Evolutionary conservation across 2,888 invertebrate species (phyloP).

Genomic region (Euspilapteryx auroguttella): DNA sequence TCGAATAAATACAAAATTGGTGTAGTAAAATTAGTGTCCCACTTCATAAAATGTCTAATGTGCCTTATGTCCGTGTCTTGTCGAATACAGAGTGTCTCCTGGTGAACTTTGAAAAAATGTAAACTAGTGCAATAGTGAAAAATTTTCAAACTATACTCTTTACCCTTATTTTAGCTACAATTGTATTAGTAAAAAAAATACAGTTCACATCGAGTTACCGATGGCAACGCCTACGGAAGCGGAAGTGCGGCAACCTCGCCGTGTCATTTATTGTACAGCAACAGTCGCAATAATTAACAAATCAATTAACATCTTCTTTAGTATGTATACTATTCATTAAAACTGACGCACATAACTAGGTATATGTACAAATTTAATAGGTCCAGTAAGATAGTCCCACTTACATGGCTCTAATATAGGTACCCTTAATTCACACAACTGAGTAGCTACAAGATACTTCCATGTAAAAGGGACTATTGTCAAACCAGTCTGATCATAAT

Average conservation of each 20-base stretch:
- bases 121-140: conserved; percentile 48
- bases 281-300: too few species aligned
- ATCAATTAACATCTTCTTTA: too few species aligned
- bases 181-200: conserved; percentile 22
- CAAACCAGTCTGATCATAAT: conserved; percentile 28
- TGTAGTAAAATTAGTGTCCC: conserved; percentile 46
- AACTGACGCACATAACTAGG: conserved; percentile 32
- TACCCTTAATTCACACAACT: too few species aligned
- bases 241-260: conserved; percentile 29
- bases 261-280: conserved; percentile 44
- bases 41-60: conserved; percentile 41
- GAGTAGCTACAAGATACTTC: too few species aligned
- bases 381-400: too few species aligned
- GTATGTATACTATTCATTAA: conserved; percentile 36
- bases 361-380: conserved; percentile 42
- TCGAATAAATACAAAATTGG: conserved; percentile 45
- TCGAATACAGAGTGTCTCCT: conserved; percentile 38
- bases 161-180: conserved; percentile 17
- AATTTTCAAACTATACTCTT: conserved; percentile 30
- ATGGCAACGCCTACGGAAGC: conserved; percentile 15
- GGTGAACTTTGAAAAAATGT: conserved; percentile 31
- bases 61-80: conserved; percentile 23
- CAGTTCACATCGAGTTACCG: not conserved
- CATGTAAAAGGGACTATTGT: too few species aligned
- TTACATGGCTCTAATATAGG: too few species aligned